Conservation (phyloP, 2,888 invertebrate genomes). For the Ectropis crepuscularia region DNA sequence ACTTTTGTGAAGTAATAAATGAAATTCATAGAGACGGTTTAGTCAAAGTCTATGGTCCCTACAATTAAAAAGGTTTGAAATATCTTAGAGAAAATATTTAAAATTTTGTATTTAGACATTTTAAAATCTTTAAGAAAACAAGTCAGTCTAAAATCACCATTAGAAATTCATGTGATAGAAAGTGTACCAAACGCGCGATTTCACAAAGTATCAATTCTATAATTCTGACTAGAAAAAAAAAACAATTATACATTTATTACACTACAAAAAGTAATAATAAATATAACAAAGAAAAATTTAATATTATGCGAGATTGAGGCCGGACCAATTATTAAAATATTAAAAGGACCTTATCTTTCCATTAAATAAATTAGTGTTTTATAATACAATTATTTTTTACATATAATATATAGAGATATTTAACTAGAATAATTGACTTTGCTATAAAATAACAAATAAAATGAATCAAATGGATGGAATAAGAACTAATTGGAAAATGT, state of each 20-base stretch:
- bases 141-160: conserved; percentile 59
- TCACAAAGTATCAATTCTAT: conserved; percentile 36
- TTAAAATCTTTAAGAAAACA: conserved; percentile 52
- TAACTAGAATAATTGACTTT: conserved; percentile 15
- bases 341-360: conserved; percentile 15
- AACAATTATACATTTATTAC: no score
- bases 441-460: conserved; percentile 30
- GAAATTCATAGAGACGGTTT: conserved; percentile 60
- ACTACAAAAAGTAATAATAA: no score
- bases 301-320: conserved; percentile 10
- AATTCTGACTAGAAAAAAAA: conserved; percentile 52
- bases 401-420: conserved; percentile 10
- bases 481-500: conserved; percentile 29
- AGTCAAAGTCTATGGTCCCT: conserved; percentile 77
- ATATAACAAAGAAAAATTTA: conserved; percentile 2
- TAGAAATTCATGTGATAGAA: conserved; percentile 39
- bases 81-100: conserved; percentile 58
- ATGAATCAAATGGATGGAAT: conserved; percentile 46
- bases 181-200: not conserved
- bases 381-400: not conserved
- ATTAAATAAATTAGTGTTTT: conserved; percentile 5
- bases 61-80: conserved; percentile 63
- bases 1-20: conserved; percentile 38
- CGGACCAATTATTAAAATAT: conserved; percentile 33
- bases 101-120: conserved; percentile 53